A percentile compares a stretch with the other conserved stretches of the same genome.
phyloP scores from a whole-genome alignment of 1,140 invertebrate genomes.

The Physella acuta region DNA sequence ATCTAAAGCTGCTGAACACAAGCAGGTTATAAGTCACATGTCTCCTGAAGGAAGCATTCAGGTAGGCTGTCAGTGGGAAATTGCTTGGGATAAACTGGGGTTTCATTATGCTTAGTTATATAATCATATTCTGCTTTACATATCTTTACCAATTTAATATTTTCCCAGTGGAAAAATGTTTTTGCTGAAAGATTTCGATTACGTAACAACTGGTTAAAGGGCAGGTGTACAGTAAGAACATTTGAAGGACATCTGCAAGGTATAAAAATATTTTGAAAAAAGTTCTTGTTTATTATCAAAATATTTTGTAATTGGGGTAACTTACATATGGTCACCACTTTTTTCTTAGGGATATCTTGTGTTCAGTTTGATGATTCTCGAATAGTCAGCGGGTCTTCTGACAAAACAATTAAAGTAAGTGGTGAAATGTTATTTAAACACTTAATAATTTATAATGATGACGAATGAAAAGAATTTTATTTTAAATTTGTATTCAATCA shows the following conservation, averaged over 20 bases:
- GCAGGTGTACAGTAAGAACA: constrained; percentile 60
- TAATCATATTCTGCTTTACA: too few species aligned
- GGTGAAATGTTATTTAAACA: too few species aligned
- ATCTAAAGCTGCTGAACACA: constrained; percentile 57
- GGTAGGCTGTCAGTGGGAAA: constrained; percentile 38
- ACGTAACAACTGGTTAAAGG: constrained; percentile 58
- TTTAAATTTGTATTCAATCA: too few species aligned
- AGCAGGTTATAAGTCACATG: constrained; percentile 57
- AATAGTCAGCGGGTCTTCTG: constrained; percentile 65
- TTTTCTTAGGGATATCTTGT: constrained; percentile 60
- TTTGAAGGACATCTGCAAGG: constrained; percentile 63
- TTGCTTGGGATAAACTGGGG: too few species aligned
- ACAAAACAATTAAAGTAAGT: constrained; percentile 64
- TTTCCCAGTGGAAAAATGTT: constrained; percentile 58
- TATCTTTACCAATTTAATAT: neutral
- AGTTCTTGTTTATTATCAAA: too few species aligned
- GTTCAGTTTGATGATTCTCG: constrained; percentile 64
- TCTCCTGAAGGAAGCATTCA: constrained; percentile 53
- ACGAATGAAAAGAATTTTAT: too few species aligned
- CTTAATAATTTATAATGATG: too few species aligned
- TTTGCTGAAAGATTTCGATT: constrained; percentile 58
- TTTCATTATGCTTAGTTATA: too few species aligned
- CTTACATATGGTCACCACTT: too few species aligned
- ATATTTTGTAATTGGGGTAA: too few species aligned
- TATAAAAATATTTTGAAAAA: constrained; percentile 32